Evolutionary conservation across 2,888 invertebrate species (phyloP), one percentile per base, ranked within the genome.

Genomic region (Thecocarcelia acutangulata): DNA sequence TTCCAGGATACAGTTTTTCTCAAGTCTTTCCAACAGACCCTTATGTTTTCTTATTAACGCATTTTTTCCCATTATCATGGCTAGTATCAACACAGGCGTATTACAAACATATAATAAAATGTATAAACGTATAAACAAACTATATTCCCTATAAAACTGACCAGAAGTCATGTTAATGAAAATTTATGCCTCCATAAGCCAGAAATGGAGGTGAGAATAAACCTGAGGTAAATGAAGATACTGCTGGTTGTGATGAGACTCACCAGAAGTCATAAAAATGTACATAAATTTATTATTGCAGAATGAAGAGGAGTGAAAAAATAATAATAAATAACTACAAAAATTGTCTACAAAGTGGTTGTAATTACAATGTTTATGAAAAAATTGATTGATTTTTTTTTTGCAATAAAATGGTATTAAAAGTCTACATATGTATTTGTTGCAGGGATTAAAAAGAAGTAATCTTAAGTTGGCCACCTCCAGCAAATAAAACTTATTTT

Each of bases 341-440:
- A 58, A 33, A 37, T 21, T 68, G 44, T 37, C 9, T 58, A 54
- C 66, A 52, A 61, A 54, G 33, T 17, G 24, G 15, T 48, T 44
- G 46, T 74, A 63, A 63, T 69, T 56, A 63, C 24, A 40, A 61
- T 40, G 17, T 63, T 79, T 79, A 79, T 73, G 63, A 17, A 13
- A 19, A 68, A 56, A 40, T 48, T 73, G 73, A 74, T 74, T 68
- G 68, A 79, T 68, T 79, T 79, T 79, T n/a, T 24, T 68, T 74
- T 40, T 48, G 28, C 48, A 40, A 46, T 17, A 19, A 54, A 68
- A 50, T 54, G 6, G 15, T 17, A 40, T 37, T 69, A 37, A 42
- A 72, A 64, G n/a, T n/a, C n/a, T n/a, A n/a, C n/a, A n/a, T n/a
- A 56, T 19, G 19, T 52, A 19, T 42, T 17, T 19, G 33, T 1